A percentile compares a stretch with the other conserved stretches of the same genome.
Evolutionary conservation across 2,113 vertebrate species (phyloP).

Genomic region (Carassius gibelio): DNA sequence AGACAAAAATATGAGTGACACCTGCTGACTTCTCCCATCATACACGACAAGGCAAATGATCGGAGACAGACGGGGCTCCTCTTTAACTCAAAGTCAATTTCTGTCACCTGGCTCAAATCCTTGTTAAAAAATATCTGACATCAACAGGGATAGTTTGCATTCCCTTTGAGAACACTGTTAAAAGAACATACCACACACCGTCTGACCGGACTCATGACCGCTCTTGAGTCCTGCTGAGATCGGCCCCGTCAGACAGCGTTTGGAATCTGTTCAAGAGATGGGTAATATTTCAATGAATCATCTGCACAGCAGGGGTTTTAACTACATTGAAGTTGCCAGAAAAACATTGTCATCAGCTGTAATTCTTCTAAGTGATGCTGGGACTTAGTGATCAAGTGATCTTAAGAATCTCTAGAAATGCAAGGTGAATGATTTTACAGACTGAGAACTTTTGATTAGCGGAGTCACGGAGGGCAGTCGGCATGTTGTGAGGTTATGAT

Average conservation of each 20-base stretch:
- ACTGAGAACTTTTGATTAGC: conserved; percentile 5
- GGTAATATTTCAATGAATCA: conserved; percentile 39
- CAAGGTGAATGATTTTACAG: conserved; percentile 22
- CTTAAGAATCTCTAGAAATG: conserved; percentile 12
- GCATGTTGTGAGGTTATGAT: not conserved
- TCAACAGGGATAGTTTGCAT: not conserved
- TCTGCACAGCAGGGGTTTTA: not conserved
- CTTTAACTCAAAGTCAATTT: conserved; percentile 39
- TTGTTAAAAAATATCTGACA: not conserved
- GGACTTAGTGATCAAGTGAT: conserved; percentile 17
- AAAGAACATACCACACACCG: not conserved
- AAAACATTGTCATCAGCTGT: conserved; percentile 36
- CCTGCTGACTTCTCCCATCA: conserved; percentile 18
- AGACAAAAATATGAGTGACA: conserved; percentile 41
- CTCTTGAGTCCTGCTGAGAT: not conserved
- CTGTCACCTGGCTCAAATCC: not conserved
- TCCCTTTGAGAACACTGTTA: conserved; percentile 7
- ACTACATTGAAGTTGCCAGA: not conserved
- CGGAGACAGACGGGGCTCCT: not conserved
- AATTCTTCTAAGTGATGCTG: conserved; percentile 21
- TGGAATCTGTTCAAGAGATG: conserved; percentile 16
- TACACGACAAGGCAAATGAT: conserved; percentile 17
- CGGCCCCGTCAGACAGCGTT: not conserved
- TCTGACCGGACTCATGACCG: not conserved
- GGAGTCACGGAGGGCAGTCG: not conserved